phyloP scores from a whole-genome alignment of 2,888 invertebrate genomes.

The Microctonus aethiopoides region DNA sequence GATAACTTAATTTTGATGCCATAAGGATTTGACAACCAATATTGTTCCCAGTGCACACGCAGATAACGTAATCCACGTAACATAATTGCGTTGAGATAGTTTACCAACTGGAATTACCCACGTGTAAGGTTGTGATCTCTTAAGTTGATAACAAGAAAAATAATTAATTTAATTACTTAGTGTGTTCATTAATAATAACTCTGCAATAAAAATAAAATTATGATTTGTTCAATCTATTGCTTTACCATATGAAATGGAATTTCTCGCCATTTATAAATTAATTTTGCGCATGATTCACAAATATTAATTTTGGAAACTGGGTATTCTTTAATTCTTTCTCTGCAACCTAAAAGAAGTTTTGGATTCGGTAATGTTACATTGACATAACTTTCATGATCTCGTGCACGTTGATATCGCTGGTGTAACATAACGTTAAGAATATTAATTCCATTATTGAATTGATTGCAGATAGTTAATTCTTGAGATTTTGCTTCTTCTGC shows the following conservation, averaged over 20 bases:
- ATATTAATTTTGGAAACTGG: conserved; percentile 54
- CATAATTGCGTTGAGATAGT: conserved; percentile 38
- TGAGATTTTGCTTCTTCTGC: conserved; percentile 56
- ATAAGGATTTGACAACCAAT: conserved; percentile 48
- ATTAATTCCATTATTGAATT: conserved; percentile 36
- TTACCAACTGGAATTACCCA: conserved; percentile 61
- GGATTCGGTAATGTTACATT: conserved; percentile 50
- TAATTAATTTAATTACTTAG: not conserved
- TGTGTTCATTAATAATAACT: not conserved
- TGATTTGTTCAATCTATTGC: not conserved
- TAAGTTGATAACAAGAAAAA: conserved; percentile 29
- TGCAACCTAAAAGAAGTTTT: conserved; percentile 57
- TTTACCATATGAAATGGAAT: conserved; percentile 54
- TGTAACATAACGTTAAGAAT: conserved; percentile 55
- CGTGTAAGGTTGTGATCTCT: conserved; percentile 49
- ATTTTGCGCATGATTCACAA: conserved; percentile 54
- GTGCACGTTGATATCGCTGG: conserved; percentile 58
- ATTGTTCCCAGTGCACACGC: conserved; percentile 51
- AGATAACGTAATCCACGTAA: conserved; percentile 52
- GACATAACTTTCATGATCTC: conserved; percentile 41
- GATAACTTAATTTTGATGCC: conserved; percentile 29
- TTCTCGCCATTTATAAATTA: conserved; percentile 57
- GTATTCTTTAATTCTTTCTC: conserved; percentile 51
- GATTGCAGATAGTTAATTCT: conserved; percentile 53
- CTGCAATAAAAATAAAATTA: not conserved